Conservation (phyloP, 2,113 vertebrate genomes). For the Labeo catla region DNA sequence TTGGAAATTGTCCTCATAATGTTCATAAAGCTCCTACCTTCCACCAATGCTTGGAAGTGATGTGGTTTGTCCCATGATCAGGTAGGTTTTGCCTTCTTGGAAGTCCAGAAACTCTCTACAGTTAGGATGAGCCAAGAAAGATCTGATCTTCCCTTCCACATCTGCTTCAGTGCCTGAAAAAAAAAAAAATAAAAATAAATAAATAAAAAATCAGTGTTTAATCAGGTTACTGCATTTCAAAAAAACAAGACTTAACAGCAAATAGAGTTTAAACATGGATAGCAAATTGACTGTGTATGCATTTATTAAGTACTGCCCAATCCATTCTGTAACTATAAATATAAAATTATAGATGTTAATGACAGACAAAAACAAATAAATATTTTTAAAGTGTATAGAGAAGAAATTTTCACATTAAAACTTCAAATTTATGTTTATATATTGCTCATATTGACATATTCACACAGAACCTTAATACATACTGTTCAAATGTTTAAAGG, state of each 20-base stretch:
- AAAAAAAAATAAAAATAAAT: too few relatives aligned
- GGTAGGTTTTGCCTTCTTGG: conserved; percentile 58
- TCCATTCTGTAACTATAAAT: background rate
- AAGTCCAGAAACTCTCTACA: conserved; percentile 67
- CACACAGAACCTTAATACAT: background rate
- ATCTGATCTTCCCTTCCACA: conserved; percentile 41
- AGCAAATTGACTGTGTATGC: too few relatives aligned
- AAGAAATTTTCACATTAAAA: background rate
- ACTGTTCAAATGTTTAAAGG: too few relatives aligned
- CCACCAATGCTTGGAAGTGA: conserved; percentile 4
- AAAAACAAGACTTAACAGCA: background rate
- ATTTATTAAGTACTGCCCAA: too few relatives aligned
- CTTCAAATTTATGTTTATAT: background rate
- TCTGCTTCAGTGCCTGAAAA: conserved; percentile 63
- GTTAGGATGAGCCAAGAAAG: conserved; percentile 64
- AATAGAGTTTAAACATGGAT: background rate
- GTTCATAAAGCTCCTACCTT: conserved; percentile 55
- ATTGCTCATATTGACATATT: background rate
- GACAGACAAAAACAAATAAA: background rate
- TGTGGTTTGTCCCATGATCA: conserved; percentile 70
- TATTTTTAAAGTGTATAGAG: background rate
- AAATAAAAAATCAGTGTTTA: background rate
- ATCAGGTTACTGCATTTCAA: background rate
- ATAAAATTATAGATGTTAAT: background rate
- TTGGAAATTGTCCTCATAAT: background rate